Base-by-base conservation (phyloP, 2,797 vertebrate genomes). In the Astyanax mexicanus region DNA sequence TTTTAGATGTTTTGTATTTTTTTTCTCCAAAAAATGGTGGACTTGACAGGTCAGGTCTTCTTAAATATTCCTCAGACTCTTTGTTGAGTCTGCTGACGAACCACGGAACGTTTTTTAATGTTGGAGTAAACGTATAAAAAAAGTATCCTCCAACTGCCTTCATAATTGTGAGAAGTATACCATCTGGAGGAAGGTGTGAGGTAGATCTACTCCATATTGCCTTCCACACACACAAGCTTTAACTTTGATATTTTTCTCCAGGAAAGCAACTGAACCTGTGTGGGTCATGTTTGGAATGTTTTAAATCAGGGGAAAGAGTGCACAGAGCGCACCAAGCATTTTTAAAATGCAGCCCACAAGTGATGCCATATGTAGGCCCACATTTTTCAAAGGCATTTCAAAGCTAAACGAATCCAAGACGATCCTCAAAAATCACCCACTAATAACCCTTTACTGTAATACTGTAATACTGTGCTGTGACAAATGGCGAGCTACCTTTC, bases 101-200 rank as follows among this genome's bases (percentile, higher is more conserved):
- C 64, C 19, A 29, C 29, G 40, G 19, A 79, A 37, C 58, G 60
- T 58, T 51, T 62, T 32, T 57, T 72, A 42, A 67, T 60, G 66
- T 80, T 75, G 72, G 66, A 72, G 58, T 29, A 23, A 45, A 42
- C 29, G 52, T 74, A 35, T 67, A 60, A 74, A 75, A n/a, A n/a
- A n/a, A n/a, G n/a, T n/a, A n/a, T n/a, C n/a, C 78, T 70, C 65
- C 62, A 15, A 17, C 42, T 12, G 74, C 19, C 23, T 35, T 62
- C 13, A 2, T 64, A 65, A 38, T 64, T 72, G 52, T 64, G 75
- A 79, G 66, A 69, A 58, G 76, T 55, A 67, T 10, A 65, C 52
- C 75, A 80, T 81, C 67, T 84, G 82, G 61, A 72, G 10, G 19
- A 21, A 45, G 32, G 32, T 55, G 3, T 35, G 23, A 78, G 61